Base-by-base conservation (phyloP, 2,888 invertebrate genomes). In the Busseola fusca region DNA sequence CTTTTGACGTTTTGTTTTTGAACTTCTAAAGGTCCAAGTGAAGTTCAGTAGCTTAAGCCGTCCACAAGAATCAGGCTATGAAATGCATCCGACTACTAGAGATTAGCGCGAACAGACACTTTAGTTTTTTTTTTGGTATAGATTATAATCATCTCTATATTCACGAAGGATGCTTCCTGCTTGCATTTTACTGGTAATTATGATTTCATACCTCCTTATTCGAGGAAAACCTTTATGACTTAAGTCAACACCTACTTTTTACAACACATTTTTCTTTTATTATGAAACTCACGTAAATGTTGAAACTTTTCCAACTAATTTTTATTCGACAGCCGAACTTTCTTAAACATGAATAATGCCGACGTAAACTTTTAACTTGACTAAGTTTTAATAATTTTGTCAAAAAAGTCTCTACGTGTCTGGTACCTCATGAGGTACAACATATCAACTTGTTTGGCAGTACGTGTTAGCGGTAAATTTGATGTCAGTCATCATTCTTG, bases 301-400 rank as follows among this genome's bases (percentile, higher is more conserved):
- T 27, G 18, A 25, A 59, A 82, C 52, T 65, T 82, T 74, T 37
- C 34, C 30, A 74, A 69, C 72, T 34, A 76, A 76, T 81, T 81
- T 82, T 83, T 76, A 81, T 83, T 83, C 80, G 58, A 71, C 65
- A 58, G 57, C 52, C 65, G 76, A 62, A 56, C 65, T 74, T 69
- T 37, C n/a, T 16, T 25, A 30, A 74, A 70, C 80, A 76, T 75
- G 69, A 80, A 69, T 77, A 64, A 79, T 65, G 64, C 21, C 3
- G 12, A 21, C 42, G 76, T 21, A 42, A 63, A 68, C 48, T 77
- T 81, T 54, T 63, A 42, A 68, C 57, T 64, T 54, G 16, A 27
- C 57, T 30, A 72, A 77, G 64, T 77, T 67, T 60, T 59, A 63
- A 52, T 57, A 81, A 75, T 68, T 64, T 80, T 60, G 21, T 59